Base-by-base conservation (phyloP, 2,888 invertebrate genomes). In the Patella pellucida region DNA sequence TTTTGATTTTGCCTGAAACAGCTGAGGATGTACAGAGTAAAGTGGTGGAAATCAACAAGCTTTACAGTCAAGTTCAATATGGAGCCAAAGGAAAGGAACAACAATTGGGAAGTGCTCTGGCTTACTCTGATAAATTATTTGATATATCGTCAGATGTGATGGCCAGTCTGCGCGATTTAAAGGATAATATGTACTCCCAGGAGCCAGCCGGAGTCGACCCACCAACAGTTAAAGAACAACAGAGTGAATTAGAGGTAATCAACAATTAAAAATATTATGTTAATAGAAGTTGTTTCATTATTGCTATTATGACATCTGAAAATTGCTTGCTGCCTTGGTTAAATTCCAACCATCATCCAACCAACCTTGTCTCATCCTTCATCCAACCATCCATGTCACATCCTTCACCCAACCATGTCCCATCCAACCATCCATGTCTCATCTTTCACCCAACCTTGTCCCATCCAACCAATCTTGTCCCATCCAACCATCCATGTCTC, bases 171-270 rank as follows among this genome's bases (percentile, higher is more conserved):
- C 81, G 88, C 12, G 90, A 90, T 77, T 84, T 90, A 27, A 89
- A 90, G 79, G 91, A 91, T 78, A 89, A 87, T 73, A 82, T 90
- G 62, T 78, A 83, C 68, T 89, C 89, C 2, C 90, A 90, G 80
- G 90, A 91, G 76, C 86, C 87, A 1, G 89, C 90, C 1, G 89
- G 89, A 3, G 86, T 90, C 7, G 89, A 90, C 70, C 84, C 87
- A 0, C 85, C 86, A 19, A 86, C 88, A 14, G 86, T 90, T 52
- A 83, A 84, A 73, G 90, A 90, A 77, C 91, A 91, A 78, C 89
- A 88, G 77, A 87, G 86, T 72, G 91, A 91, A 79, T 82, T 90
- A 2, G 84, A 86, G 82, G 90, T 90, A 77, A 69, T 5, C 5
- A 23, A 16, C 54, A 54, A 54, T 54, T n/a, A 4, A 15, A 54